These are phyloP conservation scores for Holocentrus rufus DNA, from an alignment of 2,797 vertebrate species.

Conservation along the genomic window DNA sequence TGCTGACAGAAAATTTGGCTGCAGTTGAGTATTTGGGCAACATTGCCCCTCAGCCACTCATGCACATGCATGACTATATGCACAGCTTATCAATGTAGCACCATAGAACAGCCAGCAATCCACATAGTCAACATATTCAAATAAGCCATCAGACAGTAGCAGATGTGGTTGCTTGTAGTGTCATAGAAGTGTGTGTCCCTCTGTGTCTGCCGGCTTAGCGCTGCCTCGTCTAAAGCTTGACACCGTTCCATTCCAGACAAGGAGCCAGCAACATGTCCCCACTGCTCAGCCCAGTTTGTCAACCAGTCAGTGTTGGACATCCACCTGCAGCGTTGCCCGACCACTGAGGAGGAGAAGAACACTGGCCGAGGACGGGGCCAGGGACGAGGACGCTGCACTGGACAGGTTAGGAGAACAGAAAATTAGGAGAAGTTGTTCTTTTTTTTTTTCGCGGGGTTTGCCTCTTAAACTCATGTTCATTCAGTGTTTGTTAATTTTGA, in stretches of 20 bases:
- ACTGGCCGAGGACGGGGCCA: constrained; percentile 78
- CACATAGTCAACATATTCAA: constrained; percentile 10
- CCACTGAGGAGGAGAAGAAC: constrained; percentile 74
- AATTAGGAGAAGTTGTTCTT: not conserved
- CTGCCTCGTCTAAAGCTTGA: constrained; percentile 13
- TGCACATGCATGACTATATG: constrained; percentile 1
- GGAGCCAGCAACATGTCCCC: constrained; percentile 82
- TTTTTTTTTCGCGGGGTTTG: not conserved
- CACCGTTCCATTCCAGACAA: constrained; percentile 73
- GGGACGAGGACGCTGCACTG: constrained; percentile 82
- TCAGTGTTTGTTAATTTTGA: not conserved
- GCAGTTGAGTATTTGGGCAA: constrained; percentile 13
- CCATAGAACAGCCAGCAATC: constrained; percentile 12
- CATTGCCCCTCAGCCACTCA: not conserved
- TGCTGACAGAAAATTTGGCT: constrained; percentile 22
- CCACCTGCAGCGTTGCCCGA: constrained; percentile 86
- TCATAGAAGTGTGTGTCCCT: constrained; percentile 14
- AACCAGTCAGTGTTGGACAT: constrained; percentile 85
- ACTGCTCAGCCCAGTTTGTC: constrained; percentile 87
- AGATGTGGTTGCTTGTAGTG: not conserved
- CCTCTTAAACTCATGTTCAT: not conserved
- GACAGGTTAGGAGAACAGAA: constrained; percentile 71
- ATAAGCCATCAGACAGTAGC: constrained; percentile 27
- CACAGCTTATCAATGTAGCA: constrained; percentile 16
- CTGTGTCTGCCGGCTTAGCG: not conserved